Percentiles rank a stretch among this genome's conserved stretches.
These are phyloP conservation scores for Neomonachus schauinslandi DNA, from an alignment of 2,113 vertebrate genomes.

Conservation along the genomic window DNA sequence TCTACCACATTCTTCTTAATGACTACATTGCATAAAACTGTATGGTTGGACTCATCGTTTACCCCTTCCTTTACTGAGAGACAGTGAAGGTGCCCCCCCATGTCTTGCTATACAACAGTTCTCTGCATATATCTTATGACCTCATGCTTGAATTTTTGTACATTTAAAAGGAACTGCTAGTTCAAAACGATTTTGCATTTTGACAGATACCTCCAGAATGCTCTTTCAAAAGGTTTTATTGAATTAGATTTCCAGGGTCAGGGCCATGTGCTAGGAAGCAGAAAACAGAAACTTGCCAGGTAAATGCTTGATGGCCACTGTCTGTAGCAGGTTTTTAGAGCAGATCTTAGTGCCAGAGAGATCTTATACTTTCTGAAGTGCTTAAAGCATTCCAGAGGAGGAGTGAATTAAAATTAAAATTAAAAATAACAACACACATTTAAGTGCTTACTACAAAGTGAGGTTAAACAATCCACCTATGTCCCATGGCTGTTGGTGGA, in stretches of 20 bases:
- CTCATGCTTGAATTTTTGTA: background rate
- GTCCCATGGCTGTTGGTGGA: background rate
- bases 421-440: background rate
- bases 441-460: too few species aligned
- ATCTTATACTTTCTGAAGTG: background rate
- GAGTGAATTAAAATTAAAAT: background rate
- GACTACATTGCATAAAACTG: background rate
- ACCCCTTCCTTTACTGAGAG: background rate
- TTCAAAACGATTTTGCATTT: background rate
- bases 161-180: background rate
- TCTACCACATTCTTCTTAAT: background rate
- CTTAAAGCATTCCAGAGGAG: background rate
- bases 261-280: background rate
- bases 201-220: background rate
- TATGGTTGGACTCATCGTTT: accelerated
- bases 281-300: background rate
- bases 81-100: too few species aligned
- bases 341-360: background rate
- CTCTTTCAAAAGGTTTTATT: background rate
- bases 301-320: background rate
- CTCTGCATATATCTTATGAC: background rate
- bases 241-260: background rate
- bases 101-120: too few species aligned
- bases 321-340: background rate
- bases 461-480: background rate